Evolutionary conservation across 2,113 vertebrate species (phyloP).

Genomic region (Agapornis roseicollis): DNA sequence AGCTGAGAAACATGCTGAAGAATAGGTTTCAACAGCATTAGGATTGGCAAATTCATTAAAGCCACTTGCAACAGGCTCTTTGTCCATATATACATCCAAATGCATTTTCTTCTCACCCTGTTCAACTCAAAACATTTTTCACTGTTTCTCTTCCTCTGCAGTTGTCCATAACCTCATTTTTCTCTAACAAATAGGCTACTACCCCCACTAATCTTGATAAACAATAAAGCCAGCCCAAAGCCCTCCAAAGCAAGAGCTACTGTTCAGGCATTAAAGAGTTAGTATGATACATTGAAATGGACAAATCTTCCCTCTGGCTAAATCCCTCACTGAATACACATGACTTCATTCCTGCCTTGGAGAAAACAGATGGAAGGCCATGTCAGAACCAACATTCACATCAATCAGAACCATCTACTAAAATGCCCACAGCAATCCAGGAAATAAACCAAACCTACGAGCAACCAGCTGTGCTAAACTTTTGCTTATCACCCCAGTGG

Average conservation of each 20-base stretch:
- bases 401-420: background rate
- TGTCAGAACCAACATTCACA: background rate
- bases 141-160: background rate
- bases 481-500: background rate
- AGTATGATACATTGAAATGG: background rate
- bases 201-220: background rate
- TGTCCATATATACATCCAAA: background rate
- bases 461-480: background rate
- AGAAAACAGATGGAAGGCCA: background rate
- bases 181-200: background rate
- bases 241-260: background rate
- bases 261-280: background rate
- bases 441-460: background rate
- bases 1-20: background rate
- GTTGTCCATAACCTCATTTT: background rate
- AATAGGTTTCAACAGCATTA: background rate
- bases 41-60: background rate
- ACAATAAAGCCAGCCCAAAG: background rate
- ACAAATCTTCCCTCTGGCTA: background rate
- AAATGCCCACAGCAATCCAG: background rate
- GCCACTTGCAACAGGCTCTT: background rate
- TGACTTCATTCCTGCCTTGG: background rate
- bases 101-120: background rate
- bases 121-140: background rate
- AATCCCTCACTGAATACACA: background rate